Evolutionary conservation across 2,113 vertebrate species (phyloP).

Genomic region (Lophura nycthemera): DNA sequence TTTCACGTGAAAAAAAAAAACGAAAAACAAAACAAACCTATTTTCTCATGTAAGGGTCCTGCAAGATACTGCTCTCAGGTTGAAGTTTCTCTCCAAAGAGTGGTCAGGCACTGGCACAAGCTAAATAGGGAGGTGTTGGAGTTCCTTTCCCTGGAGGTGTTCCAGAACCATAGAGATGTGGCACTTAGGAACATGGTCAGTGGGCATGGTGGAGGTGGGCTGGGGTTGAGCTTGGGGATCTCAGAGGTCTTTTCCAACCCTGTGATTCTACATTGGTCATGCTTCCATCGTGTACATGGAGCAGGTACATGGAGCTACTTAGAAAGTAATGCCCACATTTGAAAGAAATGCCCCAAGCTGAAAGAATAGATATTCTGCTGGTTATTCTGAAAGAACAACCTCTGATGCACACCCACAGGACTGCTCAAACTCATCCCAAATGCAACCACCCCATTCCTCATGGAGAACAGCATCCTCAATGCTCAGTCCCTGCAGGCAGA

Average conservation of each 20-base stretch:
- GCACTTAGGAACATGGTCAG: no score
- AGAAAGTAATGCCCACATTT: no score
- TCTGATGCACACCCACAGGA: fast-evolving
- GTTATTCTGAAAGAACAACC: neutral
- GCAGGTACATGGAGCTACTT: neutral
- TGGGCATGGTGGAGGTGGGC: no score
- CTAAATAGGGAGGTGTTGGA: no score
- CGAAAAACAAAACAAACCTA: no score
- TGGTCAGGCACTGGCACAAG: no score
- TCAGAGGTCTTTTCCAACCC: no score
- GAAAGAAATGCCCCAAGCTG: neutral
- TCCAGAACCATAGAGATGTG: no score
- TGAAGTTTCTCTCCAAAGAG: no score
- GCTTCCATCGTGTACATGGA: neutral
- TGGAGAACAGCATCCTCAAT: fast-evolving
- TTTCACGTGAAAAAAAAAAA: neutral
- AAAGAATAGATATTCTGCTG: neutral
- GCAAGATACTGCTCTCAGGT: neutral
- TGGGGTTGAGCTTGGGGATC: no score
- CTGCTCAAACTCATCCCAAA: neutral
- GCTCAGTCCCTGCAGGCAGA: fast-evolving
- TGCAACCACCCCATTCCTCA: neutral
- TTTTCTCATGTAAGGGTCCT: neutral
- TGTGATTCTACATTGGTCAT: neutral
- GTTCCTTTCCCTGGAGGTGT: no score